Conservation (phyloP, 2,888 invertebrate genomes). For the Pogonocherus hispidulus region DNA sequence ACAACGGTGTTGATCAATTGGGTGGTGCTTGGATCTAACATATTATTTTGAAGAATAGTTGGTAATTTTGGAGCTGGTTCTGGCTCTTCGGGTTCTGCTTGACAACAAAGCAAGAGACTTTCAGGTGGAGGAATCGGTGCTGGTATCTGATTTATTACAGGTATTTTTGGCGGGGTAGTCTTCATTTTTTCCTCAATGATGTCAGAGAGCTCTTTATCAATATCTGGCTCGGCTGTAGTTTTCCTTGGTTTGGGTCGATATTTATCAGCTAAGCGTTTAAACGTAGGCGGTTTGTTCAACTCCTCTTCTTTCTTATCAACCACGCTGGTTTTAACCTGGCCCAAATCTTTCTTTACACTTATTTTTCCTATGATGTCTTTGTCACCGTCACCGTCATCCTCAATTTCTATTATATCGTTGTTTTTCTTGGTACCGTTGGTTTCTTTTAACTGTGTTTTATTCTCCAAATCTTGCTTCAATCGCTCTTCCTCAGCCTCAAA, state of each 20-base stretch:
- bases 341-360: neutral
- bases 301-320: neutral
- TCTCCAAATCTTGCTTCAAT: slow-evolving; percentile 27
- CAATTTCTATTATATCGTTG: neutral
- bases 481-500: slow-evolving; percentile 23
- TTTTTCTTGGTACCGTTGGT: neutral
- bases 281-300: slow-evolving; percentile 25
- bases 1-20: slow-evolving; percentile 48
- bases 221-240: slow-evolving; percentile 51
- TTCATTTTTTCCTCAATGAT: slow-evolving; percentile 56
- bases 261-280: slow-evolving; percentile 67
- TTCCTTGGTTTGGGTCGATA: slow-evolving; percentile 68
- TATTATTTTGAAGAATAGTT: slow-evolving; percentile 23
- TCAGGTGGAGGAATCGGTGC: slow-evolving; percentile 45
- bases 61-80: neutral
- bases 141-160: slow-evolving; percentile 33
- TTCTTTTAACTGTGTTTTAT: neutral
- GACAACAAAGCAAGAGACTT: slow-evolving; percentile 37
- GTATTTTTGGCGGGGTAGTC: slow-evolving; percentile 44
- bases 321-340: neutral
- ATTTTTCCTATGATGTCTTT: neutral
- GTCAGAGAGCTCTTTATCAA: slow-evolving; percentile 59
- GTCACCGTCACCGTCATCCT: neutral
- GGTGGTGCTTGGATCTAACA: slow-evolving; percentile 45
- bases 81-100: slow-evolving; percentile 36